Base-by-base conservation (phyloP, 2,797 vertebrate species). In the Cacajao melanocephalus region DNA sequence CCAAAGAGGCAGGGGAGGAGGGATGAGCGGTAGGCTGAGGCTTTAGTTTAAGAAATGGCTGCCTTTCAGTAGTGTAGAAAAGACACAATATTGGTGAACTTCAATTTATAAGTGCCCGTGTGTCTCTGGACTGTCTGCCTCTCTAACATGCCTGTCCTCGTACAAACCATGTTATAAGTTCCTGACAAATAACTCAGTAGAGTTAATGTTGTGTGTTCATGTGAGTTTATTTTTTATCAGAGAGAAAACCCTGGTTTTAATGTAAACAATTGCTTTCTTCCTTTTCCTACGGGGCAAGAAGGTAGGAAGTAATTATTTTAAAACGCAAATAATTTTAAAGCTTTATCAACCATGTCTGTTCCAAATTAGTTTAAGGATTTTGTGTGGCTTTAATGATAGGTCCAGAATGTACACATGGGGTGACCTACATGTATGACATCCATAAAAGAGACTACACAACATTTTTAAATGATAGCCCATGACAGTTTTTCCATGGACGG, bases 291-390 rank as follows among this genome's bases (percentile, higher is more conserved):
- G 58, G 46, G 36, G 19, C 64, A 52, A 92, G 61, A 20, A 72
- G 41, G 10, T 80, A 41, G 46, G 67, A 88, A 44, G 22, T 50
- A 85, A 92, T 90, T 80, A 24, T 75, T 96, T 82, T 96, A 64
- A 96, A 88, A 86, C 61, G 67, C 33, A 92, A 83, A 64, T 87
- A 72, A 83, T 70, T 91, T 97, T 84, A 96, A 92, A 79, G 52
- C 41, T 87, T 96, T 88, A 46, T 86, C 55, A 90, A 86, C 50
- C 13, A 90, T 22, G 5, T 85, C 55, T 84, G 41, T 88, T 96
- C 44, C 76, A 73, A 95, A 83, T 93, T 83, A 82, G 58, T 64
- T 92, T 88, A 90, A 79, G n/a, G 13, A 39, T 86, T 15, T 72
- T 46, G 39, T 19, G 36, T 83, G 50, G 87, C 33, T 61, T n/a